Percentiles rank a stretch among this genome's conserved stretches.
phyloP scores from a whole-genome alignment of 2,113 vertebrate species.

The Orientallactaga bullata region DNA sequence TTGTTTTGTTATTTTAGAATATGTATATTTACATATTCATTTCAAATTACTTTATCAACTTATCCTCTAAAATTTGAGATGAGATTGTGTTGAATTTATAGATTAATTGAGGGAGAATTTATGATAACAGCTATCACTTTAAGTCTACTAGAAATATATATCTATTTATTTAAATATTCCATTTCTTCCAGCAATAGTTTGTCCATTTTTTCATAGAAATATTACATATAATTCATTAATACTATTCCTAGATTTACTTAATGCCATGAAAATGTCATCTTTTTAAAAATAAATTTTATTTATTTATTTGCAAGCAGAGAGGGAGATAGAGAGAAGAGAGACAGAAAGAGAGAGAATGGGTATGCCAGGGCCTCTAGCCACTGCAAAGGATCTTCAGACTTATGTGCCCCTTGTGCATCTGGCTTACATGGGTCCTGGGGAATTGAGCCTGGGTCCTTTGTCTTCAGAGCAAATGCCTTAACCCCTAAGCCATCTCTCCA shows the following conservation, averaged over 20 bases:
- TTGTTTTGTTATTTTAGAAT: not conserved
- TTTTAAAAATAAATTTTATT: no score
- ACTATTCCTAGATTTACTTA: not conserved
- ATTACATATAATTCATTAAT: not conserved
- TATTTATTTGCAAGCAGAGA: no score
- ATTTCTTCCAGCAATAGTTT: conserved; percentile 7
- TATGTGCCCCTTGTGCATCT: no score
- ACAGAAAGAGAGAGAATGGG: no score
- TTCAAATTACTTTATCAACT: not conserved
- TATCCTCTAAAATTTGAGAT: not conserved
- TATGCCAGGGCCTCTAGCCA: no score
- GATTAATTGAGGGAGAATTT: not conserved
- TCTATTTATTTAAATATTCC: not conserved
- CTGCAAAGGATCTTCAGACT: no score
- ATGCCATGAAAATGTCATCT: not conserved
- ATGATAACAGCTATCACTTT: not conserved
- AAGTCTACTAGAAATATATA: not conserved
- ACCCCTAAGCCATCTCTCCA: no score
- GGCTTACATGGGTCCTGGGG: no score
- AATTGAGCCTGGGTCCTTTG: no score
- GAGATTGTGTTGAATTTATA: not conserved
- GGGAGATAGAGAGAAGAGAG: no score
- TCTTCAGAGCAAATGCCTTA: no score
- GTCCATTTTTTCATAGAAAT: not conserved
- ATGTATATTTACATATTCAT: not conserved